These are phyloP conservation scores for Hucho hucho DNA, from an alignment of 2,113 vertebrate genomes.

Conservation along the genomic window DNA sequence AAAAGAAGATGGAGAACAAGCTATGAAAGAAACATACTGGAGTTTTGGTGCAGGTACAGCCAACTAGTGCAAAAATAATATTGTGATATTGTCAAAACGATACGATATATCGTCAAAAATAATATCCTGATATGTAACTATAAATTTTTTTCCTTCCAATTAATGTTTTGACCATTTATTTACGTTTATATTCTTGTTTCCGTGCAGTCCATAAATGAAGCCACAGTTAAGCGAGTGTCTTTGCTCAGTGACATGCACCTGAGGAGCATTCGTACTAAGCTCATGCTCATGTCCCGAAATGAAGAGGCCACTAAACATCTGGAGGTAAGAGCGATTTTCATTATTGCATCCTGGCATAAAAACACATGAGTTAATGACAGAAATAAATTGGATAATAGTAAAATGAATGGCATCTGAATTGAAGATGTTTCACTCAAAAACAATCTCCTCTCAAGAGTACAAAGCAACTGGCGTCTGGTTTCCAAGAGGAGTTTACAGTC, in stretches of 20 bases:
- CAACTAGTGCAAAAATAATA: no score
- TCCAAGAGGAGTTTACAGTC: slow-evolving; percentile 88
- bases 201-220: slow-evolving; percentile 81
- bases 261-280: slow-evolving; percentile 87
- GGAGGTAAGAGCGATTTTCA: slow-evolving; percentile 71
- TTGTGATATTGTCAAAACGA: no score
- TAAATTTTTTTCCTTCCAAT: background rate
- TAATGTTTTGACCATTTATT: background rate
- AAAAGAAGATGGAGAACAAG: no score
- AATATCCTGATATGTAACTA: no score
- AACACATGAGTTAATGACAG: no score
- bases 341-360: no score
- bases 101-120: no score
- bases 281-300: slow-evolving; percentile 86
- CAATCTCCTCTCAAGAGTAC: slow-evolving; percentile 73
- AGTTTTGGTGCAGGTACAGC: no score
- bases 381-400: no score
- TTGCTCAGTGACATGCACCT: slow-evolving; percentile 91
- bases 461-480: slow-evolving; percentile 86
- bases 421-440: background rate
- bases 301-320: slow-evolving; percentile 90
- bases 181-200: background rate
- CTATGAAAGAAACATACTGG: no score
- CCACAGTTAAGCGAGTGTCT: slow-evolving; percentile 83
- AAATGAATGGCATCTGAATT: no score